A percentile compares a stretch with the other conserved stretches of the same genome.
Evolutionary conservation across 2,797 vertebrate species (phyloP).

Genomic region (Adrianichthys oophorus): DNA sequence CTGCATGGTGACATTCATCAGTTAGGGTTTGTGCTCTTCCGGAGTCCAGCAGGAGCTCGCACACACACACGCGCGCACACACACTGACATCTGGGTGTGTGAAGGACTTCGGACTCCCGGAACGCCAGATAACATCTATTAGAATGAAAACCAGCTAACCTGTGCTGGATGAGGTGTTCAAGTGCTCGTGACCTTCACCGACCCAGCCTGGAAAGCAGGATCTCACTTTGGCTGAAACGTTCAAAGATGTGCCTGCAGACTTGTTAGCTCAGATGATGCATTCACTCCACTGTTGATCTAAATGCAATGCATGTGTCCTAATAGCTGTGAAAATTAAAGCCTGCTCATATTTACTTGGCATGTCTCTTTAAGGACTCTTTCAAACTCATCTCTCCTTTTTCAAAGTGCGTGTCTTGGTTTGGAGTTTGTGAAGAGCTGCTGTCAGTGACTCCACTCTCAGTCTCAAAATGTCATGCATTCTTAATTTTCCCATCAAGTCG

Average conservation of each 20-base stretch:
- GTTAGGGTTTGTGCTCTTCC: slow-evolving; percentile 9
- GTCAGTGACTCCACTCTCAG: not conserved
- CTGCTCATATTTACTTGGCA: too few species aligned
- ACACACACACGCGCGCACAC: too few species aligned
- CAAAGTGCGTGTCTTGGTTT: not conserved
- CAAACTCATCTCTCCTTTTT: not conserved
- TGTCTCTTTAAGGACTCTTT: not conserved
- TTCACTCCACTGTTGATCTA: not conserved
- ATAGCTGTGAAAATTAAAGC: too few species aligned
- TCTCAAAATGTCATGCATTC: slow-evolving; percentile 7
- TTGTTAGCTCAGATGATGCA: slow-evolving; percentile 14
- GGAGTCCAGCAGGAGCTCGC: slow-evolving; percentile 4
- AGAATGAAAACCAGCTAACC: slow-evolving; percentile 27
- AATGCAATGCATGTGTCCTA: too few species aligned
- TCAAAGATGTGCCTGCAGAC: slow-evolving; percentile 21
- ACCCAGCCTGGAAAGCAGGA: slow-evolving; percentile 53
- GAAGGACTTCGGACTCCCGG: slow-evolving; percentile 32
- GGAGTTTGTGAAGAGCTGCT: not conserved
- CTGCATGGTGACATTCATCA: slow-evolving; percentile 15
- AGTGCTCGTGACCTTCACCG: slow-evolving; percentile 44
- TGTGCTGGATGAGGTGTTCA: slow-evolving; percentile 25
- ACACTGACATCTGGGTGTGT: slow-evolving; percentile 13
- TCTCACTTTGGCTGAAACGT: slow-evolving; percentile 40
- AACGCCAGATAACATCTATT: slow-evolving; percentile 19
- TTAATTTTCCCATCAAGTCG: slow-evolving; percentile 12